Evolutionary conservation across 2,113 vertebrate genomes (phyloP).

Genomic region (Eclectus roratus): DNA sequence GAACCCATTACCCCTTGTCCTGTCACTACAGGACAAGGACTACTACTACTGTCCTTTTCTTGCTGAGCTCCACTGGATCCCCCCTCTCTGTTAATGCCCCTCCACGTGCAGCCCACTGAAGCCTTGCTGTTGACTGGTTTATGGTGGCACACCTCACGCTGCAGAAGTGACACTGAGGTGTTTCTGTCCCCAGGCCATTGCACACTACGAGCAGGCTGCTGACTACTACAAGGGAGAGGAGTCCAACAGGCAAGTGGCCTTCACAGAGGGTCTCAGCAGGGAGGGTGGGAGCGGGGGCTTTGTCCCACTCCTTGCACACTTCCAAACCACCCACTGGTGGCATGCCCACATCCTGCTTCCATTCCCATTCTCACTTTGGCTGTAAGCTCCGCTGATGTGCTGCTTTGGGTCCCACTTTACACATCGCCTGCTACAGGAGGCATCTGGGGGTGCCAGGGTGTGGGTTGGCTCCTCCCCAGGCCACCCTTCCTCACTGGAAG

Average conservation of each 20-base stretch:
- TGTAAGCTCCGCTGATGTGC: not conserved
- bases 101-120: fast-evolving
- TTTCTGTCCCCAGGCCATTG: constrained; percentile 84
- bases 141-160: not conserved
- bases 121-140: not conserved
- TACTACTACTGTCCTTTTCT: too few relatives aligned
- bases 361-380: not conserved
- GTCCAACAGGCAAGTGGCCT: constrained; percentile 88
- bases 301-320: not conserved
- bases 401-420: not conserved
- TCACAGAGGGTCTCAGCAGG: not conserved
- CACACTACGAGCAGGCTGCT: constrained; percentile 97
- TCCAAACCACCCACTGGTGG: not conserved
- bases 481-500: not conserved
- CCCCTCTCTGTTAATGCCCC: too few relatives aligned
- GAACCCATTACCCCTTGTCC: too few relatives aligned
- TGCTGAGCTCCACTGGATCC: fast-evolving
- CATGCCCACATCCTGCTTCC: not conserved
- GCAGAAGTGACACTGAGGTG: not conserved
- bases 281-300: not conserved
- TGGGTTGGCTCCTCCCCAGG: not conserved
- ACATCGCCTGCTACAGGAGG: fast-evolving
- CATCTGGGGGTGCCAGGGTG: fast-evolving
- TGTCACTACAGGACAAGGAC: too few relatives aligned
- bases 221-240: constrained; percentile 99